phyloP scores from a whole-genome alignment of 2,888 invertebrate species.

The Sarcophaga subvicina region DNA sequence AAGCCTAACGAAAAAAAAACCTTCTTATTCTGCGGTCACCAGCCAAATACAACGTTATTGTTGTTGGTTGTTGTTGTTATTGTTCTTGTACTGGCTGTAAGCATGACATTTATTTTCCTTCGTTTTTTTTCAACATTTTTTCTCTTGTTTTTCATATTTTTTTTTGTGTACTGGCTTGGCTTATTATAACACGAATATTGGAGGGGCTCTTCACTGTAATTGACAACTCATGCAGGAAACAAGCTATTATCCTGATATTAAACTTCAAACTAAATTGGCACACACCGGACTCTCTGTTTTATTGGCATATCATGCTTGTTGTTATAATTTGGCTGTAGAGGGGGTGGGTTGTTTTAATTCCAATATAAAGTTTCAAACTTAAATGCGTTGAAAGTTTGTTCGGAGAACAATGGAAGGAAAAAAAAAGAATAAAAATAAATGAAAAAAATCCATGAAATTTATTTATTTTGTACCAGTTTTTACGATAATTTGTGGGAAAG shows the following conservation, averaged over 20 bases:
- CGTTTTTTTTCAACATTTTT: not conserved
- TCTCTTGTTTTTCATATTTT: not conserved
- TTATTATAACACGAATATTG: slow-evolving; percentile 55
- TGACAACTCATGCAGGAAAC: slow-evolving; percentile 80
- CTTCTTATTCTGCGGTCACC: slow-evolving; percentile 21
- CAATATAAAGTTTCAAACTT: not conserved
- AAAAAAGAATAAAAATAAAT: not conserved
- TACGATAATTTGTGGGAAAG: not conserved
- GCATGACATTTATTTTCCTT: slow-evolving; percentile 59
- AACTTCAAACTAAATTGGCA: slow-evolving; percentile 72
- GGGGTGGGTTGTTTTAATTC: slow-evolving; percentile 4
- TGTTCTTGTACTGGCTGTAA: slow-evolving; percentile 39
- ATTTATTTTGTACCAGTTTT: slow-evolving; percentile 57
- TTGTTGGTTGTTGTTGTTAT: slow-evolving; percentile 3
- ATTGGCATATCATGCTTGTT: slow-evolving; percentile 68
- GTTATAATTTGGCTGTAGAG: slow-evolving; percentile 11
- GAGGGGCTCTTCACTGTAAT: slow-evolving; percentile 70
- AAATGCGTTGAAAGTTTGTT: not conserved
- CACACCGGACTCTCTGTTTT: not conserved
- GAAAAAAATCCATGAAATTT: slow-evolving; percentile 72
- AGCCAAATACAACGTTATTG: not conserved
- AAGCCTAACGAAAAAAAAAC: slow-evolving; percentile 13
- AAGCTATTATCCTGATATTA: slow-evolving; percentile 78
- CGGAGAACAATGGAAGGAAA: slow-evolving; percentile 44
- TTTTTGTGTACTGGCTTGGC: not conserved